Percentiles rank a stretch among this genome's conserved stretches.
Conservation (phyloP, 2,888 invertebrate genomes). For the Dryomyza anilis region DNA sequence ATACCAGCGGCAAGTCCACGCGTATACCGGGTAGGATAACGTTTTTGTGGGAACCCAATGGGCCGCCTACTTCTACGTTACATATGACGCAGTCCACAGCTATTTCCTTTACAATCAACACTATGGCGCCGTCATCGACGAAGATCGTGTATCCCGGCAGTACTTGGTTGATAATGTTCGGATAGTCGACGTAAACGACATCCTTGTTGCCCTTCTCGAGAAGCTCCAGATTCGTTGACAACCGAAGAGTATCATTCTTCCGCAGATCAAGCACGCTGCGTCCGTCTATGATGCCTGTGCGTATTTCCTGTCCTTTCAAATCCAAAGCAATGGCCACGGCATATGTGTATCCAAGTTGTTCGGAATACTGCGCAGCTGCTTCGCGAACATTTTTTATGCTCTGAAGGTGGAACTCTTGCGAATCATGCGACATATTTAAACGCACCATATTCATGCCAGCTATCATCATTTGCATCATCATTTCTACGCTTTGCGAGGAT, state of each 20-base stretch:
- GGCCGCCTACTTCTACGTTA: slow-evolving; percentile 90
- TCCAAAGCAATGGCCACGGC: slow-evolving; percentile 93
- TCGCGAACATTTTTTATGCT: slow-evolving; percentile 85
- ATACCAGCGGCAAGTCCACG: slow-evolving; percentile 93
- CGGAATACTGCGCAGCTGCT: slow-evolving; percentile 77
- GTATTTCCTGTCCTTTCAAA: slow-evolving; percentile 64
- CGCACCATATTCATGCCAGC: slow-evolving; percentile 95
- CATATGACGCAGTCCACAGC: slow-evolving; percentile 70
- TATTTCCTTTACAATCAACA: slow-evolving; percentile 78
- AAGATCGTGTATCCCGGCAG: slow-evolving; percentile 81
- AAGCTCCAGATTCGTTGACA: slow-evolving; percentile 79
- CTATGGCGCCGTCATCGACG: slow-evolving; percentile 94
- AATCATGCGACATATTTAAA: slow-evolving; percentile 92
- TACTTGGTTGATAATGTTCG: slow-evolving; percentile 89
- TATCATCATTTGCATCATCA: slow-evolving; percentile 87
- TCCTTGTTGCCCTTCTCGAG: slow-evolving; percentile 77
- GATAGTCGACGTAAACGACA: slow-evolving; percentile 86
- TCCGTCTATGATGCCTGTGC: slow-evolving; percentile 79
- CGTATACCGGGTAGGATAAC: slow-evolving; percentile 92
- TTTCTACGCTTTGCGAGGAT: slow-evolving; percentile 73
- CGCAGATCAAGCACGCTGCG: slow-evolving; percentile 82
- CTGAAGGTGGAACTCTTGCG: slow-evolving; percentile 88
- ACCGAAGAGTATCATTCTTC: slow-evolving; percentile 77
- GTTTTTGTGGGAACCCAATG: slow-evolving; percentile 90
- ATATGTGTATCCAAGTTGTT: slow-evolving; percentile 70